Evolutionary conservation across 2,113 vertebrate species (phyloP), one percentile per base, ranked within the genome.

Genomic region (Pseudolaguvia tuberculata): DNA sequence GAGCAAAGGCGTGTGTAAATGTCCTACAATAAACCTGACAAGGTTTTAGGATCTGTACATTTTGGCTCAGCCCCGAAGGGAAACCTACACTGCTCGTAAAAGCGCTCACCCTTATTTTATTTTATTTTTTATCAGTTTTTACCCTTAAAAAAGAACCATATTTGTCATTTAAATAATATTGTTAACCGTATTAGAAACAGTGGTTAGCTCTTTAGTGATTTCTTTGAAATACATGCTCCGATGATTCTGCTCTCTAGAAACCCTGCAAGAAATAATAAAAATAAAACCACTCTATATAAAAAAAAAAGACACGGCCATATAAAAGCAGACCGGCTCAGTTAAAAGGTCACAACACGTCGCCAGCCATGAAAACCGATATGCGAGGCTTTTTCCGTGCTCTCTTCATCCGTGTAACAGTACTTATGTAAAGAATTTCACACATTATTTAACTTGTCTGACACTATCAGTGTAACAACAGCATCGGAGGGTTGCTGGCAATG

Each of bases 361-460:
- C 77, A 77, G 78, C 70, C 76, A 70, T 83, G 77, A 85, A 89
- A 77, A 69, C 82, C 87, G 87, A 87, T 81, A 83, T 86, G 83
- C 79, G 81, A 82, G 84, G 81, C 81, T 78, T 57, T 79, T 86
- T 88, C 85, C 81, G 53, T 79, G 80, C 20, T 53, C 81, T 73
- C 68, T 67, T 83, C 86, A 88, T 79, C 86, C 88, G 79, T 86
- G 87, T 85, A 86, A 85, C 82, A 61, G 78, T 77, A 75, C 86
- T 86, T 79, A 90, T 89, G 87, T 86, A 83, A 86, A 81, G 83
- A 87, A 91, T 91, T 88, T 90, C 89, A 89, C 91, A 91, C 88
- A 90, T 89, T 90, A 89, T 91, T 91, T 88, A 88, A 90, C 88
- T 83, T 85, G 90, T 84, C 84, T 80, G 82, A 83, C 87, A 84